Base-by-base conservation (phyloP, 2,797 vertebrate genomes). In the Myotis daubentonii region DNA sequence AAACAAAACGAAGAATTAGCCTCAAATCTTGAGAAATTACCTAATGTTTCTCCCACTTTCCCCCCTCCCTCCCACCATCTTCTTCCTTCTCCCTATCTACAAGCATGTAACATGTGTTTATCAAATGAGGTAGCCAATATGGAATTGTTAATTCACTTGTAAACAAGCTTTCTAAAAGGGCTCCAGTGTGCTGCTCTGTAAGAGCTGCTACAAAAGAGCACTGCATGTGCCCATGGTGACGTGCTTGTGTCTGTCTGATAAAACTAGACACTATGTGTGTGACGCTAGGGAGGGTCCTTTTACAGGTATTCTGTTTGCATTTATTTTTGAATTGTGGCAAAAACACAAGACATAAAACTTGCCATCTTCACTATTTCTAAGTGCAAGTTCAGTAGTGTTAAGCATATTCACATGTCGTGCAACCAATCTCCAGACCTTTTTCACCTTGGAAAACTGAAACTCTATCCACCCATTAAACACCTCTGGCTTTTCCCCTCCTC, bases 401-500 rank as follows among this genome's bases (percentile, higher is more conserved):
- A 65, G 38, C 23, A 72, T 38, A 28, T 55, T 74, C 49, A 41
- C 8, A 6, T 74, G 22, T 28, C 2, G 4, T 60, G 47, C 16
- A 71, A 57, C 55, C 47, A 33, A 57, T 28, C 38, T 68, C n/a
- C 70, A 75, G 75, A 81, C 66, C 19, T 28, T 94, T 66, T 36
- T 57, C 49, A 87, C 75, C 20, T 81, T 87, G 68, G 30, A 75
- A 87, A 86, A 57, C 57, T 68, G 55, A 91, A 91, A 91, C 68
- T 49, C 16, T 30, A 20, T 33, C 16, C 16, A 38, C 16, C 5
- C 62, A 60, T 83, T 49, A 76, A 72, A 66, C 25, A 57, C 11
- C 38, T 66, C 17, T 38, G 13, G 2, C 0, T 25, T 38, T 17
- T 1, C 44, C 44, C n/a, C 47, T n/a, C 47, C 70, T 38, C 22